Percentiles rank a stretch among this genome's conserved stretches.
Conservation (phyloP, 2,113 vertebrate species). For the Triplophysa siluroides region DNA sequence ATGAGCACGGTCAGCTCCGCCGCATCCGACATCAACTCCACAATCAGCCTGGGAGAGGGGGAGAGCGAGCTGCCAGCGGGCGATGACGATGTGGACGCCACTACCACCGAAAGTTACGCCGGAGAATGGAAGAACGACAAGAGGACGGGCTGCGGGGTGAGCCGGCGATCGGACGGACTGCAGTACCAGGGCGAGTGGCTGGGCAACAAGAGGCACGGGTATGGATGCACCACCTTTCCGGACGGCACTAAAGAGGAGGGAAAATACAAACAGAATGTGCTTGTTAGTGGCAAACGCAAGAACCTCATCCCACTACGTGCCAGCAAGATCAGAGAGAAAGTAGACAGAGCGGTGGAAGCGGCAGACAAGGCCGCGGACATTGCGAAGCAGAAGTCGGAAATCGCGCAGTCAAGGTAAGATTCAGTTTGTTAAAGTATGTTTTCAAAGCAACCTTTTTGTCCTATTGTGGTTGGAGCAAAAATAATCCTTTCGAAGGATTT, state of each 20-base stretch:
- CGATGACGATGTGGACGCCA: constrained; percentile 94
- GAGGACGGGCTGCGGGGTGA: constrained; percentile 88
- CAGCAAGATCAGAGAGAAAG: constrained; percentile 98
- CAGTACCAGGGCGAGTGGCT: constrained; percentile 97
- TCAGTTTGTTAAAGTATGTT: too few relatives aligned
- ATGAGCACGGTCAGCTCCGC: constrained; percentile 96
- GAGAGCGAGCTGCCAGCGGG: constrained; percentile 81
- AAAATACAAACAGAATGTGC: constrained; percentile 96
- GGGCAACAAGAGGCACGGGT: constrained; percentile 92
- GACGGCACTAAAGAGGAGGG: constrained; percentile 97
- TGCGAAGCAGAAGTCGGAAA: constrained; percentile 93
- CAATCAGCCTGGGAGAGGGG: constrained; percentile 94
- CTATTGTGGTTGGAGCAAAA: not conserved
- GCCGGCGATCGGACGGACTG: constrained; percentile 90
- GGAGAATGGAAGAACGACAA: constrained; percentile 98
- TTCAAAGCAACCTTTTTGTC: too few relatives aligned
- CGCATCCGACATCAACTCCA: constrained; percentile 95
- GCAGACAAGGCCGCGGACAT: constrained; percentile 90
- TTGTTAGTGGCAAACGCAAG: constrained; percentile 96
- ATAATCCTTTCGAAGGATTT: not conserved
- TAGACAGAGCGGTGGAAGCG: constrained; percentile 90
- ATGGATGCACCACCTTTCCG: constrained; percentile 94
- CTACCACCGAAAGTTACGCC: constrained; percentile 90
- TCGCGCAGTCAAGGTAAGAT: constrained; percentile 90
- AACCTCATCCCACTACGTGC: constrained; percentile 95